Conservation (phyloP, 2,113 vertebrate genomes). For the Scortum barcoo region DNA sequence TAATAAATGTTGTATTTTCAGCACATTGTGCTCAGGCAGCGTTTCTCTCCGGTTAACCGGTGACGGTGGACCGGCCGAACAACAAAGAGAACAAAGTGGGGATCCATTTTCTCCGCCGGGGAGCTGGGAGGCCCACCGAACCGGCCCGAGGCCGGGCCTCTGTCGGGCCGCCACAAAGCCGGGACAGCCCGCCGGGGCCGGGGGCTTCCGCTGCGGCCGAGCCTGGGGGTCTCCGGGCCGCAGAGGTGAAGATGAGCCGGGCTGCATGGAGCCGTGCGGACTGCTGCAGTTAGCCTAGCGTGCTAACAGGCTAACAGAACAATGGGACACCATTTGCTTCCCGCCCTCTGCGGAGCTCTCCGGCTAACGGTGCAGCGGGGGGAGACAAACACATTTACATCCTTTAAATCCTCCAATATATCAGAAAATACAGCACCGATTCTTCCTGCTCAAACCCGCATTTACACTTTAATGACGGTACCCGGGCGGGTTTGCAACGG, state of each 20-base stretch:
- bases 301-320: slow-evolving; percentile 77
- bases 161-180: fast-evolving
- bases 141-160: neutral
- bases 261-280: neutral
- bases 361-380: neutral
- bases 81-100: slow-evolving; percentile 69
- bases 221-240: fast-evolving
- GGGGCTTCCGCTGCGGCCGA: neutral
- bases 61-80: neutral
- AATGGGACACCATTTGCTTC: slow-evolving; percentile 85
- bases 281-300: slow-evolving; percentile 68
- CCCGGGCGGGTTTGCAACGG: neutral
- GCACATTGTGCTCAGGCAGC: too few relatives aligned
- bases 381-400: too few relatives aligned
- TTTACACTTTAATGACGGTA: neutral
- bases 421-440: too few relatives aligned
- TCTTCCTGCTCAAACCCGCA: fast-evolving
- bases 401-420: neutral
- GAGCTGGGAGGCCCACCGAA: neutral
- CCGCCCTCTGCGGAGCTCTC: slow-evolving; percentile 79
- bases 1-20: neutral
- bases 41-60: neutral
- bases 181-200: neutral
- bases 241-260: neutral
- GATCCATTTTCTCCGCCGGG: slow-evolving; percentile 60